These are phyloP conservation scores for Falco columbarius DNA, from an alignment of 2,797 vertebrate genomes.

Conservation along the genomic window DNA sequence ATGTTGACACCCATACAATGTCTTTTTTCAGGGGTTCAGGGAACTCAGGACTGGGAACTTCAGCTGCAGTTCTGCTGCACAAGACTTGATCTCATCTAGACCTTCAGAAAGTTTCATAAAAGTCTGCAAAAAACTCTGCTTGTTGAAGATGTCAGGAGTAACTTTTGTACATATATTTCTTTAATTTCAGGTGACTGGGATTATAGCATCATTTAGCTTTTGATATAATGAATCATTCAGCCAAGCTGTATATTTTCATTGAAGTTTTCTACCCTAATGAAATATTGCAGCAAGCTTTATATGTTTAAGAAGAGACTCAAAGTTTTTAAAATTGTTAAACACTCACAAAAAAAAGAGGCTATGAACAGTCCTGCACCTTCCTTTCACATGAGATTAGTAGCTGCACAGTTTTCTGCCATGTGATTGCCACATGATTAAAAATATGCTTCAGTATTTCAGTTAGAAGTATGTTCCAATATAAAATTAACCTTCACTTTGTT, in stretches of 20 bases:
- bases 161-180: neutral
- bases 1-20: rapidly evolving
- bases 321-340: neutral
- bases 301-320: neutral
- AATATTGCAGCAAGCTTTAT: neutral
- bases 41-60: neutral
- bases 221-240: neutral
- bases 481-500: neutral
- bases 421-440: neutral
- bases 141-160: neutral
- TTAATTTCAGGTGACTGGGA: neutral
- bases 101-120: neutral
- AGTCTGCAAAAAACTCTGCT: neutral
- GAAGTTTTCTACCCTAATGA: neutral
- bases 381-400: neutral
- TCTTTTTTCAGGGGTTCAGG: neutral
- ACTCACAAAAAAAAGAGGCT: neutral
- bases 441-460: neutral
- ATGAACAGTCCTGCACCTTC: neutral
- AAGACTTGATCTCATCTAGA: neutral
- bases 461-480: neutral
- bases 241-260: neutral
- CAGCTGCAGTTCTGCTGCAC: neutral
- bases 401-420: neutral
- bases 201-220: neutral